phyloP scores from a whole-genome alignment of 1,140 invertebrate species.

The Batillaria attramentaria region DNA sequence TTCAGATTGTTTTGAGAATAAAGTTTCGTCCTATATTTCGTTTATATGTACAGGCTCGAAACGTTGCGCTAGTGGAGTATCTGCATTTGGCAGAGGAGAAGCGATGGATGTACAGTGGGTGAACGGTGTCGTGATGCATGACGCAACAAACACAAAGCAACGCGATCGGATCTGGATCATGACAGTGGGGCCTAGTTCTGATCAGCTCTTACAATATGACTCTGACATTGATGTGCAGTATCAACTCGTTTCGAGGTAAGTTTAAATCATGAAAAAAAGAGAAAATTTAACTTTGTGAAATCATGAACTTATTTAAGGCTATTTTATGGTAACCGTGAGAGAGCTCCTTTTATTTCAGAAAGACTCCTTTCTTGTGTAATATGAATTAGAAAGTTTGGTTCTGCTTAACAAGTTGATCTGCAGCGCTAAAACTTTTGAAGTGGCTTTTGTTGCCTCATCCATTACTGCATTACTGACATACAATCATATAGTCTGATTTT shows the following conservation, averaged over 20 bases:
- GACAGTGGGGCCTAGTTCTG: neutral
- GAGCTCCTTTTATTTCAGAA: too few species aligned
- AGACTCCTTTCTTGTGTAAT: neutral
- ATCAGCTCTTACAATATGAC: constrained; percentile 43
- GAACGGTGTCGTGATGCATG: constrained; percentile 39
- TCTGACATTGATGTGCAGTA: constrained; percentile 32
- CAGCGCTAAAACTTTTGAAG: neutral
- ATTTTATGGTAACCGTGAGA: neutral
- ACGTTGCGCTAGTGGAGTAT: constrained; percentile 23
- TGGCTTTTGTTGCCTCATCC: neutral
- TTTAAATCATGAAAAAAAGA: neutral
- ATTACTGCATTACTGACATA: too few species aligned
- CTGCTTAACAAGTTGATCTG: neutral
- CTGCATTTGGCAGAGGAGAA: constrained; percentile 33
- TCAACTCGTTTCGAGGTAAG: constrained; percentile 17
- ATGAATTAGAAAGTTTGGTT: neutral
- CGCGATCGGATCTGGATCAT: constrained; percentile 39
- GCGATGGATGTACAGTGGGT: constrained; percentile 10
- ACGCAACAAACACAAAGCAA: constrained; percentile 10
- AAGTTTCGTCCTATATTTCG: neutral
- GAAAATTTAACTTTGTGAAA: neutral
- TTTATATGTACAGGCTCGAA: neutral
- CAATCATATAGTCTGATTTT: too few species aligned
- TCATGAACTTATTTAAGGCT: neutral
- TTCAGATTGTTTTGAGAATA: too few species aligned